Evolutionary conservation across 2,113 vertebrate genomes (phyloP).

Genomic region (Myocastor coypus): DNA sequence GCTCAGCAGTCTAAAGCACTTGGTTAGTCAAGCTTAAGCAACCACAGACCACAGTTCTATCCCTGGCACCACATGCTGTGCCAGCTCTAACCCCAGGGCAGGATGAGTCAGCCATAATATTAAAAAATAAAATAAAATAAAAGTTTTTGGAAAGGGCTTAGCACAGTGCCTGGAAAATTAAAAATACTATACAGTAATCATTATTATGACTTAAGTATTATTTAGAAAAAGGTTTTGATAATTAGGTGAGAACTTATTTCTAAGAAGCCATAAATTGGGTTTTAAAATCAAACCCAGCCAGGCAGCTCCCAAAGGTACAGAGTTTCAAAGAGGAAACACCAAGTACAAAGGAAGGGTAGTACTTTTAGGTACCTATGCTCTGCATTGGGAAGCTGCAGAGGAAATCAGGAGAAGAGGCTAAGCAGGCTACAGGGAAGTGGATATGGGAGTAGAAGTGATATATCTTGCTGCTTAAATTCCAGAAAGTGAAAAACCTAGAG

Average conservation of each 20-base stretch:
- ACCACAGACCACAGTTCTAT: too few relatives aligned
- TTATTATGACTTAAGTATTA: not conserved
- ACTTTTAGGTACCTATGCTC: not conserved
- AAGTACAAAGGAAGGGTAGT: not conserved
- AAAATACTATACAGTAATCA: not conserved
- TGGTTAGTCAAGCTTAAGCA: too few relatives aligned
- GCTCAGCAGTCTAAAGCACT: too few relatives aligned
- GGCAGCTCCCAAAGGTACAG: not conserved
- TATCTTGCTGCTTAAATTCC: slow-evolving; percentile 37
- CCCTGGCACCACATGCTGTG: too few relatives aligned
- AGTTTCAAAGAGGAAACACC: not conserved
- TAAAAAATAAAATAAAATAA: not conserved
- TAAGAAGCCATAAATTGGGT: slow-evolving; percentile 11
- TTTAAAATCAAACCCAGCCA: slow-evolving; percentile 26
- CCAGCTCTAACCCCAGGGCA: too few relatives aligned
- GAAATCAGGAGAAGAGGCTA: not conserved
- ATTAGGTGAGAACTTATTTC: slow-evolving; percentile 3
- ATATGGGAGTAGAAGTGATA: not conserved
- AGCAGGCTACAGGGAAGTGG: not conserved
- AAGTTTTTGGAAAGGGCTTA: not conserved
- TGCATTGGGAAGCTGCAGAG: not conserved
- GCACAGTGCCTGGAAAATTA: not conserved
- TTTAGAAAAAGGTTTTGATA: slow-evolving; percentile 22
- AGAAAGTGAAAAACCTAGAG: slow-evolving; percentile 48
- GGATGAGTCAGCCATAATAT: too few relatives aligned